Evolutionary conservation across 2,888 invertebrate species (phyloP).

Genomic region (Laothoe populi): DNA sequence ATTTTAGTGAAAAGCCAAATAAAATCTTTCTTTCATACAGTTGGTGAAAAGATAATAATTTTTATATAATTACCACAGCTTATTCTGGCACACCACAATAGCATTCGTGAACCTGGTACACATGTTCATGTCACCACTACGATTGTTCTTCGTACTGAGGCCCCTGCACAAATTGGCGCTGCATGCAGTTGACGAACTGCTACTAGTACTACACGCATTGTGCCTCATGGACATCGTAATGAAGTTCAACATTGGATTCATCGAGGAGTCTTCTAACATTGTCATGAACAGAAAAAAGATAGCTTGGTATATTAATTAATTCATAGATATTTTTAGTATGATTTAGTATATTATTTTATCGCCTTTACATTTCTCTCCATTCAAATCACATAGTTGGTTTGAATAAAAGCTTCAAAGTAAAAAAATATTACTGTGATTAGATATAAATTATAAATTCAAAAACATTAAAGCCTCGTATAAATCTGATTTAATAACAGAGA

Average conservation of each 20-base stretch:
- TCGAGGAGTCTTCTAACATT: slow-evolving; percentile 42
- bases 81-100: slow-evolving; percentile 58
- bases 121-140: slow-evolving; percentile 51
- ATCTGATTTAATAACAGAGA: too few species aligned
- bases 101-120: slow-evolving; percentile 49
- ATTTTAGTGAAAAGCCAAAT: too few species aligned
- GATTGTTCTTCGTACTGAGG: slow-evolving; percentile 52
- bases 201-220: slow-evolving; percentile 50
- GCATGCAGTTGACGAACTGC: slow-evolving; percentile 43
- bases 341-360: too few species aligned
- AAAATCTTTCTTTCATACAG: too few species aligned
- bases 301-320: slow-evolving; percentile 44
- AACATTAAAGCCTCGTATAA: too few species aligned
- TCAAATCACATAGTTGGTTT: too few species aligned
- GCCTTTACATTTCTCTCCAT: too few species aligned
- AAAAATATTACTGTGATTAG: too few species aligned
- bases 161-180: slow-evolving; percentile 31
- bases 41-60: too few species aligned
- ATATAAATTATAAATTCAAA: too few species aligned
- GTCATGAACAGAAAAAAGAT: slow-evolving; percentile 52
- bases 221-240: slow-evolving; percentile 60
- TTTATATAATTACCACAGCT: slow-evolving; percentile 43
- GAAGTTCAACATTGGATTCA: slow-evolving; percentile 62
- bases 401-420: too few species aligned
- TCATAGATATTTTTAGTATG: too few species aligned